These are phyloP conservation scores for Pavo muticus DNA, from an alignment of 2,113 vertebrate species.

Conservation along the genomic window DNA sequence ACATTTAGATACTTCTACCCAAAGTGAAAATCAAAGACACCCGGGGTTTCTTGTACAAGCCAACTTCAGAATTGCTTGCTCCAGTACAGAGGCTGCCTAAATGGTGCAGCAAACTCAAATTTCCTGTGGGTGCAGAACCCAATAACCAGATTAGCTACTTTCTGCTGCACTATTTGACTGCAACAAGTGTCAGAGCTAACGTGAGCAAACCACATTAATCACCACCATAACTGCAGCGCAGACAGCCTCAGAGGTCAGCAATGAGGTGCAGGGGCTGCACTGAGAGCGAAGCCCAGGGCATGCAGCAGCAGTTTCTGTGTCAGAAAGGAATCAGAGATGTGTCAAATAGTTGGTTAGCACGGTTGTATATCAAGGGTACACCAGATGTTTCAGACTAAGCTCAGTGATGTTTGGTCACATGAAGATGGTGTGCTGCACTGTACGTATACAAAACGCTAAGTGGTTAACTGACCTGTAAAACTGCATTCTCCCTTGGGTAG, in stretches of 20 bases:
- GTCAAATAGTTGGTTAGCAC: not conserved
- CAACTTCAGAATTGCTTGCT: not conserved
- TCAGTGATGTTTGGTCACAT: not conserved
- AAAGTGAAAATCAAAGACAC: not conserved
- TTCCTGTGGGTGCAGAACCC: not conserved
- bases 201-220: not conserved
- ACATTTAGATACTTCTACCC: not conserved
- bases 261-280: not conserved
- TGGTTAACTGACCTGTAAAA: slow-evolving; percentile 62
- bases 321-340: not conserved
- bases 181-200: not conserved
- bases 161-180: not conserved
- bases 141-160: not conserved
- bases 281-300: not conserved
- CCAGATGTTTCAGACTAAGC: not conserved
- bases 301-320: not conserved
- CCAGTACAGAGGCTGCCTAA: not conserved
- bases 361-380: not conserved
- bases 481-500: slow-evolving; percentile 28
- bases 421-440: not conserved
- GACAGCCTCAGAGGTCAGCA: not conserved
- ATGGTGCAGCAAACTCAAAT: not conserved
- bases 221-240: not conserved
- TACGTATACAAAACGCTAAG: not conserved
- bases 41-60: not conserved